phyloP scores from a whole-genome alignment of 2,113 vertebrate species.

The Epinephelus moara region DNA sequence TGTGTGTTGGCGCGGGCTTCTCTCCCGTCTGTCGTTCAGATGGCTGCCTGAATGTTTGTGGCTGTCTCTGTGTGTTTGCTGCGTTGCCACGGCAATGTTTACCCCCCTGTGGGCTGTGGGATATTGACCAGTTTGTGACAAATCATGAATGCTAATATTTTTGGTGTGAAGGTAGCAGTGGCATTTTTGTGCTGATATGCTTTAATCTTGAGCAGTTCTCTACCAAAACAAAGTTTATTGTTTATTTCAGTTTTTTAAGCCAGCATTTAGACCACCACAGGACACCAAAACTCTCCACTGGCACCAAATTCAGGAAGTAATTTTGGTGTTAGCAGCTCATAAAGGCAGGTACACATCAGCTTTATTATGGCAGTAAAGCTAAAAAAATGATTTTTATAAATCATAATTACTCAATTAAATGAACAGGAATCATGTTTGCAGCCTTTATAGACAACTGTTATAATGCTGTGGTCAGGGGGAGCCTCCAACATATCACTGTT shows the following conservation, averaged over 20 bases:
- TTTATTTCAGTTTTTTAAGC: background rate
- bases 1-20: constrained; percentile 6
- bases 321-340: background rate
- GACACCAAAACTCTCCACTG: background rate
- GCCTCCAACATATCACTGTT: background rate
- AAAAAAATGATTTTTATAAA: background rate
- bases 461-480: background rate
- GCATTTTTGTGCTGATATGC: background rate
- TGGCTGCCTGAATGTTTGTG: constrained; percentile 52
- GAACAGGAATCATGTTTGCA: background rate
- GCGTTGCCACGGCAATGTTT: constrained; percentile 47
- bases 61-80: constrained; percentile 54
- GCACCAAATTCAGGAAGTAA: background rate
- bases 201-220: background rate
- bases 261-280: background rate
- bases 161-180: background rate
- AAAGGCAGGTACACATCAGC: background rate
- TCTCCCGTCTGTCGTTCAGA: constrained; percentile 41
- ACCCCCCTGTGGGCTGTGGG: constrained; percentile 4
- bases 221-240: no score
- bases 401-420: background rate
- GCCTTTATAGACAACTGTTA: background rate
- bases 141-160: background rate
- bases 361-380: background rate
- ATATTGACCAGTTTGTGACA: constrained; percentile 15